Base-by-base conservation (phyloP, 2,113 vertebrate genomes). In the Crotalus helleri region DNA sequence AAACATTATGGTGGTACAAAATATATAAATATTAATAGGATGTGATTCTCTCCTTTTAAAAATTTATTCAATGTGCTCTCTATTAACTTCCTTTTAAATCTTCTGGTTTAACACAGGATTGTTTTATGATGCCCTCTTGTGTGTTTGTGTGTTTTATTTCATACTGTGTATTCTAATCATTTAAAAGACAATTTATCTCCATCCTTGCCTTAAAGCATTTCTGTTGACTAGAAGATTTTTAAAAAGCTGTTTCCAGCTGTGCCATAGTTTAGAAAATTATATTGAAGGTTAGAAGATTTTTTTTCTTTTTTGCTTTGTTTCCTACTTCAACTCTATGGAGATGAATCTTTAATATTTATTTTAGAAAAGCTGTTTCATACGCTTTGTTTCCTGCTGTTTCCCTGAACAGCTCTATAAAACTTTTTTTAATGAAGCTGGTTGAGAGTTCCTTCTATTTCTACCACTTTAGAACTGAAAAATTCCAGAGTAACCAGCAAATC, bases 81-180 rank as follows among this genome's bases (percentile, higher is more conserved):
- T 96, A 95, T 94, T 96, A 94, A 94, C 95, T 96, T 96, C 64
- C 87, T 92, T 94, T 95, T 93, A 61, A 97, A 95, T 94, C 95
- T 95, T 93, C 91, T 96, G 95, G 93, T 96, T 97, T 96, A 85
- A 9, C 93, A 96, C 90, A 93, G 92, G 91, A 95, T 93, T 95
- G 94, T 96, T 97, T 97, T 96, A 95, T 94, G 92, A 90, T 89
- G 91, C 93, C 64, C 92, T 94, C 96, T 97, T 96, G 94, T 96
- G 93, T 81, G 90, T 95, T 94, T 96, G 57, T 97, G 96, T 90
- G 61, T 95, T 93, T 94, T 89, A 95, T 95, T 97, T 97, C 97
- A 97, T 93, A 98, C 96, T 97, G 97, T 94, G 97, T 95, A 59
- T 95, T 97, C 96, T 97, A 97, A 97, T 97, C 94, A 94, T 46